A percentile compares a stretch with the other conserved stretches of the same genome.
Evolutionary conservation across 1,140 invertebrate species (phyloP).

Genomic region (Penaeus chinensis): DNA sequence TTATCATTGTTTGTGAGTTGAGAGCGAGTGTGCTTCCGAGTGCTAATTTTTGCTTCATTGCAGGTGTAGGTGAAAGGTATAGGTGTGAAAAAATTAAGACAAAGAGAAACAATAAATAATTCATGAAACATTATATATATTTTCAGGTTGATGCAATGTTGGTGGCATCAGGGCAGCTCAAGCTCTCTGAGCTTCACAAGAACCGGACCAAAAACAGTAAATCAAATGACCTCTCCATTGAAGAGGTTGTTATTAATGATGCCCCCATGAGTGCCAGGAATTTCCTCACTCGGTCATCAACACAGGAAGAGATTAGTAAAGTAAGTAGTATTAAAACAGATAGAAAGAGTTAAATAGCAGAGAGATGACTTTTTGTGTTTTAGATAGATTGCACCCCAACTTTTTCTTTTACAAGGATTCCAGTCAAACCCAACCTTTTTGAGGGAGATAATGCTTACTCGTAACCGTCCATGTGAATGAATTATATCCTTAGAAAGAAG

Average conservation of each 20-base stretch:
- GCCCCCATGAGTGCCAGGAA: constrained; percentile 70
- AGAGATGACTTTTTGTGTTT: background rate
- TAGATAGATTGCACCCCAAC: background rate
- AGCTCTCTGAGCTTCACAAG: constrained; percentile 57
- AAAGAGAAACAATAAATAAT: background rate
- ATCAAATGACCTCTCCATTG: constrained; percentile 65
- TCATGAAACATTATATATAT: background rate
- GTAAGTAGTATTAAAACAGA: background rate
- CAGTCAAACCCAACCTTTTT: too few relatives aligned
- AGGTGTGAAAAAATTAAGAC: too few relatives aligned
- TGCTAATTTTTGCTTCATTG: too few relatives aligned
- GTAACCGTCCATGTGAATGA: too few relatives aligned
- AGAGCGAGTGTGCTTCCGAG: too few relatives aligned
- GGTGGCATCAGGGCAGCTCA: constrained; percentile 56
- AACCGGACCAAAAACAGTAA: constrained; percentile 56
- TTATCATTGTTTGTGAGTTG: too few relatives aligned
- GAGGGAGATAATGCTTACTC: too few relatives aligned
- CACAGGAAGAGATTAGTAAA: constrained; percentile 70
- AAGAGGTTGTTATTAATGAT: constrained; percentile 71
- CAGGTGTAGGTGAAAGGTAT: too few relatives aligned
- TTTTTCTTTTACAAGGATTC: too few relatives aligned
- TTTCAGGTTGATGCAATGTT: constrained; percentile 55
- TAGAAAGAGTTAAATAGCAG: background rate
- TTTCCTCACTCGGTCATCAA: constrained; percentile 69
- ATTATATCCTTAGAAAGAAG: too few relatives aligned